A percentile compares a stretch with the other conserved stretches of the same genome.
Conservation (phyloP, 1,140 invertebrate genomes). For the Argopecten irradians region DNA sequence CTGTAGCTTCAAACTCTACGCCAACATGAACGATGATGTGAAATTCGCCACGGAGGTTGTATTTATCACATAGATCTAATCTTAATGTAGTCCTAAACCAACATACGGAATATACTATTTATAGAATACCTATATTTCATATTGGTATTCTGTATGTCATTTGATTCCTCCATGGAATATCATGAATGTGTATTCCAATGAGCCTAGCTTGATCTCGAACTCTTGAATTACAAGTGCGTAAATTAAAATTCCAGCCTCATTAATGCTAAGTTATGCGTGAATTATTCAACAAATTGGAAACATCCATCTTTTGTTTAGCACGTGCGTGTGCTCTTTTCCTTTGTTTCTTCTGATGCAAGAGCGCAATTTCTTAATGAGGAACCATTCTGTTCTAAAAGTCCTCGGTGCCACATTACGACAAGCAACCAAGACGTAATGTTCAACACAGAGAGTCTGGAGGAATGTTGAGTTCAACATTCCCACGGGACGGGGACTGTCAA, state of each 20-base stretch:
- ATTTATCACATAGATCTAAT: not conserved
- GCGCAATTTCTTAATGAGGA: not conserved
- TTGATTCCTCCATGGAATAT: not conserved
- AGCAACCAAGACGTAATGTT: not conserved
- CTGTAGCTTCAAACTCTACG: not conserved
- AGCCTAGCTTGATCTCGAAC: too few species aligned
- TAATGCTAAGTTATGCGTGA: too few species aligned
- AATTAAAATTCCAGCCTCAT: too few species aligned
- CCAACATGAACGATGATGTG: not conserved
- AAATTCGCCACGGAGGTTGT: not conserved
- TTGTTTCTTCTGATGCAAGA: not conserved
- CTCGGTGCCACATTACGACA: not conserved
- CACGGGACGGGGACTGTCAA: conserved; percentile 13
- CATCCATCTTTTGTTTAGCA: not conserved
- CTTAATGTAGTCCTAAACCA: not conserved
- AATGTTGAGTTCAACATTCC: not conserved
- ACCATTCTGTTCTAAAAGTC: not conserved
- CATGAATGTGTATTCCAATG: too few species aligned
- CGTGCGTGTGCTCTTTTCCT: not conserved
- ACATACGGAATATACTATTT: not conserved
- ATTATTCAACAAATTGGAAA: not conserved
- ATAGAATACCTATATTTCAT: not conserved
- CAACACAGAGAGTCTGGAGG: not conserved
- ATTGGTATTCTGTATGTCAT: not conserved
- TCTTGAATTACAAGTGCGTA: too few species aligned